Base-by-base conservation (phyloP, 2,797 vertebrate species). In the Decapterus maruadsi region DNA sequence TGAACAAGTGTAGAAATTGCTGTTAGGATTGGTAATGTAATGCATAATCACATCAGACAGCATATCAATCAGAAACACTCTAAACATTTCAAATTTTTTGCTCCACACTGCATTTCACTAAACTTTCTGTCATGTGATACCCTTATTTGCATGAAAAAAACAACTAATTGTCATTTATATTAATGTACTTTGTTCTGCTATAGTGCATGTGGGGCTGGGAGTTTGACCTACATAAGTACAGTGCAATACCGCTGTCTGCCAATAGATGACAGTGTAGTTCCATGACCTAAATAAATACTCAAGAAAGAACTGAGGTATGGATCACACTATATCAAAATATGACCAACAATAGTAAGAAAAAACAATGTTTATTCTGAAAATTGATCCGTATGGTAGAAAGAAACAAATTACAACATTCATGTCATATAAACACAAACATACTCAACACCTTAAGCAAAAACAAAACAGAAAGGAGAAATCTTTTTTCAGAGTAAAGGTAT, bases 331-430 rank as follows among this genome's bases (percentile, higher is more conserved):
- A 3, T 50, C 51, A 2, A 63, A 40, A 68, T 3, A 54, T 13
- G 46, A 60, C 50, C 58, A 72, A 62, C 10, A 57, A 4, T 1
- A 50, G 1, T 89, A 85, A 62, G 71, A 86, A 90, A 36, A 84
- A 75, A 70, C 20, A 72, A 55, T 42, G n/a, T 92, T 94, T 93
- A 93, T 92, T 93, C 60, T 70, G 63, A 67, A 80, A 89, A 77
- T 29, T 22, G 54, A 69, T 76, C 66, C 50, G 70, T 34, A 3
- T 58, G 6, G 50, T 61, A 84, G 66, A 84, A 81, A 80, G 19
- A 79, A 86, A 80, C 34, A 51, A 13, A 69, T 66, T 53, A 75
- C 69, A 87, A 76, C 62, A 82, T 70, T 64, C 71, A 85, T 84
- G 82, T 88, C 40, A 79, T 62, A 84, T 22, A 77, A 88, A 87